Evolutionary conservation across 2,888 invertebrate species (phyloP).

Genomic region (Lomographa bimaculata): DNA sequence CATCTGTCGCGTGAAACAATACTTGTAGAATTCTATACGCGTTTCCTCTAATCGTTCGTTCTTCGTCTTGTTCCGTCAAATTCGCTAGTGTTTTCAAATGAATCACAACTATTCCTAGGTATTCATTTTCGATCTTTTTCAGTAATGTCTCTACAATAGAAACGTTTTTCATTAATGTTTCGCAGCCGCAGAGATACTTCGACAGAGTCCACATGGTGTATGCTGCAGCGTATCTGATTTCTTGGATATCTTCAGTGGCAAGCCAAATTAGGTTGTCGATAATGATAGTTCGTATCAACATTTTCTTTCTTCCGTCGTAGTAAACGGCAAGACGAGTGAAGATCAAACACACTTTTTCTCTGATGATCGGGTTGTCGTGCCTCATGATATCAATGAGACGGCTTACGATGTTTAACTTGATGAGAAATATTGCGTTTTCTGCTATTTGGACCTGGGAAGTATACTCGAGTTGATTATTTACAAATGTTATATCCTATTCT

Average conservation of each 20-base stretch:
- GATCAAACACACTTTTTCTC: slow-evolving; percentile 65
- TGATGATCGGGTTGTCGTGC: slow-evolving; percentile 55
- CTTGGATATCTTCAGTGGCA: slow-evolving; percentile 60
- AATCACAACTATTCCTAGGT: slow-evolving; percentile 57
- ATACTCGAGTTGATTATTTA: too few species aligned
- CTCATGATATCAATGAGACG: slow-evolving; percentile 65
- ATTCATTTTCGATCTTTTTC: slow-evolving; percentile 66
- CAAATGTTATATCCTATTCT: too few species aligned
- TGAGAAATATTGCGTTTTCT: slow-evolving; percentile 63
- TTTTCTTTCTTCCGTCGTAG: slow-evolving; percentile 58
- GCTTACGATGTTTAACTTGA: slow-evolving; percentile 59
- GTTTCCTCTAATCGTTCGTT: slow-evolving; percentile 56
- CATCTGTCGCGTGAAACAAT: slow-evolving; percentile 50
- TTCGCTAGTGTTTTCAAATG: slow-evolving; percentile 61
- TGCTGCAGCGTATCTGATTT: slow-evolving; percentile 68
- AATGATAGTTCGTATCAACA: slow-evolving; percentile 51
- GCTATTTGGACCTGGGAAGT: slow-evolving; percentile 71
- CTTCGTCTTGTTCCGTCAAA: slow-evolving; percentile 63
- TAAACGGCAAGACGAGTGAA: slow-evolving; percentile 55
- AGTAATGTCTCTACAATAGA: slow-evolving; percentile 59
- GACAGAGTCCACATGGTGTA: slow-evolving; percentile 57
- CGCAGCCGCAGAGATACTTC: slow-evolving; percentile 54
- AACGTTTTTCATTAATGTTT: slow-evolving; percentile 48
- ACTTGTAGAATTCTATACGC: slow-evolving; percentile 63
- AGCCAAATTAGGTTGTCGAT: slow-evolving; percentile 59